Conservation (phyloP, 2,113 vertebrate genomes). For the Trogon melanurus region DNA sequence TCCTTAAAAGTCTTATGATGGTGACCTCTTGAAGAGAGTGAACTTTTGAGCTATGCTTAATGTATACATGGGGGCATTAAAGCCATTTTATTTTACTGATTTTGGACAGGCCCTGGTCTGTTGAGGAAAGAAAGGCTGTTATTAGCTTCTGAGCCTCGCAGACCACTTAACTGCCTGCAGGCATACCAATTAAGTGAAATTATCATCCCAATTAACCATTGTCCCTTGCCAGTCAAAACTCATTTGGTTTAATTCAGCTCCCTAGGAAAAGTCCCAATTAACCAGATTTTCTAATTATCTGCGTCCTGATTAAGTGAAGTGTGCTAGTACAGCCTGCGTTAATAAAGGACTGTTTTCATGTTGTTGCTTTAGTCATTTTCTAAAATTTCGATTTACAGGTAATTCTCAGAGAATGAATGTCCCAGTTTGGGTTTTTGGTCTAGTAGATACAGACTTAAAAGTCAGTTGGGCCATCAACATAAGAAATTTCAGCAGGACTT, state of each 20-base stretch:
- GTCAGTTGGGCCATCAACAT: neutral
- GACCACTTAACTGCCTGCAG: constrained; percentile 57
- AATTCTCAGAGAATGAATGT: neutral
- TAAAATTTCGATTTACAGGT: neutral
- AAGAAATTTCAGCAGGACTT: neutral
- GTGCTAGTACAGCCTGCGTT: constrained; percentile 14
- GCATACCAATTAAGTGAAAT: constrained; percentile 68
- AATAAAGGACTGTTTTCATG: neutral
- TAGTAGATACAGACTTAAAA: neutral
- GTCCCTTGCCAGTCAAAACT: constrained; percentile 69
- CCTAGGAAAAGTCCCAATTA: constrained; percentile 58
- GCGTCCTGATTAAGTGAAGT: constrained; percentile 56
- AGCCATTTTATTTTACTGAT: neutral
- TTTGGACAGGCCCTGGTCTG: neutral
- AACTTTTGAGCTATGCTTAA: neutral
- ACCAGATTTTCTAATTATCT: constrained; percentile 64
- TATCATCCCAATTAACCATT: constrained; percentile 72
- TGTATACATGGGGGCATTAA: neutral
- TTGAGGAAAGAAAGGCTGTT: neutral
- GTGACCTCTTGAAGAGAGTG: neutral
- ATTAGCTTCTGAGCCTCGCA: constrained; percentile 9
- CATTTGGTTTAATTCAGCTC: constrained; percentile 68
- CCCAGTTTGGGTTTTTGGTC: neutral
- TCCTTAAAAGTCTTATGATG: neutral
- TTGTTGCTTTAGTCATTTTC: neutral